Conservation (phyloP, 64 coral and sea anemone genomes). For the Montipora efflorescens region DNA sequence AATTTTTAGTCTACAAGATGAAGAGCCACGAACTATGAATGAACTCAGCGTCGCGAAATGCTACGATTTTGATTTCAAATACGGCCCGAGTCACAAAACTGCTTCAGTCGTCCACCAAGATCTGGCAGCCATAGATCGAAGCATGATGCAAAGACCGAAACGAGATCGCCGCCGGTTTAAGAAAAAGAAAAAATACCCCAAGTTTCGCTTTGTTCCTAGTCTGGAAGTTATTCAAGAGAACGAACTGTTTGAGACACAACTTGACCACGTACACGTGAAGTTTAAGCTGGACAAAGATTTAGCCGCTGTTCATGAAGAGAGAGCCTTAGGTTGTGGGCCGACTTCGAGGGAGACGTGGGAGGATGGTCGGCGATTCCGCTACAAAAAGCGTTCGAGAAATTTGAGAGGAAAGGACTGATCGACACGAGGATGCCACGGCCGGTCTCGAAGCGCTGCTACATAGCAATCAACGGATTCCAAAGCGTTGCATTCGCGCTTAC, state of each 20-base stretch:
- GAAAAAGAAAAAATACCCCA: conserved; percentile 42
- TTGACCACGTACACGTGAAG: background rate
- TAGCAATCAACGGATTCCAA: too few relatives aligned
- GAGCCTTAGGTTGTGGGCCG: conserved; percentile 11
- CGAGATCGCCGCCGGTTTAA: conserved; percentile 49
- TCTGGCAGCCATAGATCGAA: conserved; percentile 1
- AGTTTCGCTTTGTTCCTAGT: conserved; percentile 63
- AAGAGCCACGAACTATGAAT: conserved; percentile 36
- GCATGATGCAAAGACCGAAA: conserved; percentile 44
- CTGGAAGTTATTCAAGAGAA: conserved; percentile 71
- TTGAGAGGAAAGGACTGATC: too few relatives aligned
- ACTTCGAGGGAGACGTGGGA: background rate
- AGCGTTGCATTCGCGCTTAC: too few relatives aligned
- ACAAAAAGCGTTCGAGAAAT: background rate
- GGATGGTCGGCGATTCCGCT: background rate
- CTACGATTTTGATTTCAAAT: conserved; percentile 76
- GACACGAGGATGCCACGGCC: too few relatives aligned
- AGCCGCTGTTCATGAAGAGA: conserved; percentile 22
- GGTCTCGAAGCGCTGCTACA: too few relatives aligned
- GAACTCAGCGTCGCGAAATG: conserved; percentile 27
- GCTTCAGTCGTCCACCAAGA: conserved; percentile 37
- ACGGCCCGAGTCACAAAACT: conserved; percentile 27
- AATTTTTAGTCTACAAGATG: background rate
- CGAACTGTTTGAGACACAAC: conserved; percentile 36
- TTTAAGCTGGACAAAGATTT: conserved; percentile 7